Base-by-base conservation (phyloP, 1,140 invertebrate genomes). In the Drosophila varians region DNA sequence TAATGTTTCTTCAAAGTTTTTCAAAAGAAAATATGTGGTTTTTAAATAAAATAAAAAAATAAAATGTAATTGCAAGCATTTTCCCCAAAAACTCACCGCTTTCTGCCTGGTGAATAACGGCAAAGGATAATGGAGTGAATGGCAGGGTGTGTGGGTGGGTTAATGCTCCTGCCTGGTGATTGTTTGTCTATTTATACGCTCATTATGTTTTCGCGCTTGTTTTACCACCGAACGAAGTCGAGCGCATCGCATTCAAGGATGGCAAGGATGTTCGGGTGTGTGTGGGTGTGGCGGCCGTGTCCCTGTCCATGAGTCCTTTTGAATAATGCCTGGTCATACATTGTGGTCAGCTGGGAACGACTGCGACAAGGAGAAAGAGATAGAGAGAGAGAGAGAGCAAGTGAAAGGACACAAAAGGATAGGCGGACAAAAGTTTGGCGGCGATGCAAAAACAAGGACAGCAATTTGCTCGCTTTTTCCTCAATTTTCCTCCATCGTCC, bases 181-280 rank as follows among this genome's bases (percentile, higher is more conserved):
- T 72, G 77, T 80, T 82, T 77, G 77, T 77, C 77, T 82, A 80
- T 82, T 76, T 72, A 82, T 82, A 82, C 77, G 73, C 77, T 80
- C 77, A 80, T 80, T 80, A 80, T 82, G 77, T 80, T 80, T 80
- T 80, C 77, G 77, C 77, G 77, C 77, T 76, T 80, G 77, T 82
- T 82, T 80, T 72, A 80, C 73, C 66, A 82, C 58, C 62, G 42
- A 48, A 45, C 55, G 38, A 71, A 66, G 46, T 55, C 56, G 52
- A 43, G 25, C 57, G 48, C 36, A 52, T 51, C 47, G 47, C 55
- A 49, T 49, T 49, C 38, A 16, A 31, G 28, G 28, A 11, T 45
- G 54, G 25, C 23, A 31, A 46, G 40, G 53, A 56, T 31, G 42
- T 26, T 26, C 4, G 25, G 16, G 34, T 36, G 34, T 16, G 31